phyloP scores from a whole-genome alignment of 1,140 invertebrate genomes.

The Piezodorus guildinii region DNA sequence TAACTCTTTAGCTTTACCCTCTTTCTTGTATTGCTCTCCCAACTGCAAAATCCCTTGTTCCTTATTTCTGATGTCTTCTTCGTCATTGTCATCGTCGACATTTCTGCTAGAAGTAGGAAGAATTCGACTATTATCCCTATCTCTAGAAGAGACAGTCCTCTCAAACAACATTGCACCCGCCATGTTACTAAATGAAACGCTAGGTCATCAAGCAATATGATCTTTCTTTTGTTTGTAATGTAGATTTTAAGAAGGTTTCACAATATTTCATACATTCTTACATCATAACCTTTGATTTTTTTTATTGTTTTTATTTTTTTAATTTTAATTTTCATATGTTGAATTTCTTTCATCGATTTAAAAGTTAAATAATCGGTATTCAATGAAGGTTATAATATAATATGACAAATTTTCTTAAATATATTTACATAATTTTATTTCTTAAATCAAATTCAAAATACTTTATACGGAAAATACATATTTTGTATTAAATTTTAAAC shows the following conservation, averaged over 20 bases:
- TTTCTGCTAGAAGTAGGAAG: slow-evolving; percentile 37
- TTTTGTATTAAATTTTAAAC: too few species aligned
- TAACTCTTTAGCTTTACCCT: slow-evolving; percentile 85
- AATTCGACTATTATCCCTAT: slow-evolving; percentile 48
- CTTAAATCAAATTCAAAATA: too few species aligned
- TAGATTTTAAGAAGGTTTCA: background rate
- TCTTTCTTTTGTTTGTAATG: slow-evolving; percentile 7
- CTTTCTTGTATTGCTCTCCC: slow-evolving; percentile 79
- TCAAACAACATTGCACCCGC: slow-evolving; percentile 78
- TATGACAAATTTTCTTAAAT: too few species aligned
- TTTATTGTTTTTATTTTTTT: too few species aligned
- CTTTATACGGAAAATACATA: too few species aligned
- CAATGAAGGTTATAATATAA: too few species aligned
- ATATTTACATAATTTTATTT: too few species aligned
- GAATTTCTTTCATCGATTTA: too few species aligned
- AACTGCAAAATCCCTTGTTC: slow-evolving; percentile 83
- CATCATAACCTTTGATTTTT: too few species aligned
- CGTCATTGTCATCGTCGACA: slow-evolving; percentile 48
- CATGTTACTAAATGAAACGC: slow-evolving; percentile 42
- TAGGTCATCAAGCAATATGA: slow-evolving; percentile 19
- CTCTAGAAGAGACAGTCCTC: slow-evolving; percentile 54
- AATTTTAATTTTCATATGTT: too few species aligned
- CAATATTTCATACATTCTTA: too few species aligned
- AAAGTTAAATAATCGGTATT: too few species aligned
- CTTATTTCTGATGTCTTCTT: slow-evolving; percentile 73